A percentile compares a stretch with the other conserved stretches of the same genome.
These are phyloP conservation scores for Betta splendens DNA, from an alignment of 2,797 vertebrate species.

Conservation along the genomic window DNA sequence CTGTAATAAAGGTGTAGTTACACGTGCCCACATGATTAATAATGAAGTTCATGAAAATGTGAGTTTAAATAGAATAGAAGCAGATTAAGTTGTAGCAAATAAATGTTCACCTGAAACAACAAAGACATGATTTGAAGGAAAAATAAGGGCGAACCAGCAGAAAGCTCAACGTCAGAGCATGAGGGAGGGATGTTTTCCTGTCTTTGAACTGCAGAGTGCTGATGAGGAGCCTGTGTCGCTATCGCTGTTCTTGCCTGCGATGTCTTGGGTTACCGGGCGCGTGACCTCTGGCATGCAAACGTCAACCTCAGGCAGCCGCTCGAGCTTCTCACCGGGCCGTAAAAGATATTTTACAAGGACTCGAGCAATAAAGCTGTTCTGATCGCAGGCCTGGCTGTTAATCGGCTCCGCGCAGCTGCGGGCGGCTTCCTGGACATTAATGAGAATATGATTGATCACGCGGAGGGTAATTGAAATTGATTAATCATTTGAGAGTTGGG, in stretches of 20 bases:
- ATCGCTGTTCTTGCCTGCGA: slow-evolving; percentile 45
- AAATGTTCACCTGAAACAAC: slow-evolving; percentile 57
- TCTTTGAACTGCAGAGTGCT: slow-evolving; percentile 56
- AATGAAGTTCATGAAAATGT: too few species aligned
- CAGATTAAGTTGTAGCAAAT: too few species aligned
- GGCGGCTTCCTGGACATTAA: slow-evolving; percentile 63
- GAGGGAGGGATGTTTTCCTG: slow-evolving; percentile 26
- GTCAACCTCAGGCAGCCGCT: slow-evolving; percentile 12
- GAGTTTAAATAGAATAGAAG: too few species aligned
- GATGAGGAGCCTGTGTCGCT: slow-evolving; percentile 44
- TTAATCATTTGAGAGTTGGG: slow-evolving; percentile 70
- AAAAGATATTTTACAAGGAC: slow-evolving; percentile 49
- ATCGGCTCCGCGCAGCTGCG: slow-evolving; percentile 46
- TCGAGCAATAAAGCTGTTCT: slow-evolving; percentile 55
- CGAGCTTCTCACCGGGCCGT: slow-evolving; percentile 31
- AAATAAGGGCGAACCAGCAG: neutral
- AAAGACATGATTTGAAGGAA: slow-evolving; percentile 4
- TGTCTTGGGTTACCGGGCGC: slow-evolving; percentile 53
- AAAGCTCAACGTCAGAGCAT: slow-evolving; percentile 4
- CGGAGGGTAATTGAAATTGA: slow-evolving; percentile 78
- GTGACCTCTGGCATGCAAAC: slow-evolving; percentile 23
- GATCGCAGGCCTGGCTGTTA: slow-evolving; percentile 42
- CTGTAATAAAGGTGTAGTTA: too few species aligned
- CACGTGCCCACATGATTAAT: too few species aligned
- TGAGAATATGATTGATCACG: slow-evolving; percentile 79